phyloP scores from a whole-genome alignment of 2,113 vertebrate species.

The Nansenia antarctica region DNA sequence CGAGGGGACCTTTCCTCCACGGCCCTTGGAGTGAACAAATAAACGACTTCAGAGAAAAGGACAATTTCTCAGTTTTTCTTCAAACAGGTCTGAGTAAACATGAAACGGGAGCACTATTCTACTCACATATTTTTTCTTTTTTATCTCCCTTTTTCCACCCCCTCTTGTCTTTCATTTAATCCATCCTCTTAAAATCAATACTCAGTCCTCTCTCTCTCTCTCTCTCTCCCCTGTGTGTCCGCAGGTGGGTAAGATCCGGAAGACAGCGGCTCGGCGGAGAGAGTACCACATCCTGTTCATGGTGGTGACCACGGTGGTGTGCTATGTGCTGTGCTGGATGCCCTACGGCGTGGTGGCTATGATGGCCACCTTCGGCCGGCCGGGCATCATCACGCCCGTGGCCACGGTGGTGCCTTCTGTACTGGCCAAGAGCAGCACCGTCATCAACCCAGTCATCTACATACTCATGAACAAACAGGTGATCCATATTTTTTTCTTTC shows the following conservation, averaged over 20 bases:
- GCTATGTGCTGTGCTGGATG: constrained; percentile 83
- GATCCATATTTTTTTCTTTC: too few species aligned
- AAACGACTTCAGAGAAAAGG: too few species aligned
- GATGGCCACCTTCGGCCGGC: constrained; percentile 81
- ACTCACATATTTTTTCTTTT: too few species aligned
- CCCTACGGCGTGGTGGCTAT: constrained; percentile 82
- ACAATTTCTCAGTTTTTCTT: too few species aligned
- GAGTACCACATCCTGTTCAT: constrained; percentile 83
- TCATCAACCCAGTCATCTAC: constrained; percentile 86
- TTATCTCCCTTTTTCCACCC: too few species aligned
- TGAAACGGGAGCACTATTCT: too few species aligned
- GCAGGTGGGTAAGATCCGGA: constrained; percentile 82
- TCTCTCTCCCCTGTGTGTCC: neutral
- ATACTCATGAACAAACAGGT: constrained; percentile 87
- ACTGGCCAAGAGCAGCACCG: constrained; percentile 86
- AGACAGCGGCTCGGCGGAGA: constrained; percentile 74
- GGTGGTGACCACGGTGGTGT: constrained; percentile 80
- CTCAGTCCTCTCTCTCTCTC: too few species aligned
- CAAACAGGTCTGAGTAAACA: too few species aligned
- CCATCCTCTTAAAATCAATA: too few species aligned
- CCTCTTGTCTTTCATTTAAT: too few species aligned
- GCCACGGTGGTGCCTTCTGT: constrained; percentile 81
- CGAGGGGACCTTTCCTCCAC: too few species aligned
- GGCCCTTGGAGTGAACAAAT: too few species aligned
- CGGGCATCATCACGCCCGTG: constrained; percentile 75